Percentiles rank a stretch among this genome's conserved stretches.
These are phyloP conservation scores for Teleogryllus occipitalis DNA, from an alignment of 1,140 invertebrate genomes.

Conservation along the genomic window DNA sequence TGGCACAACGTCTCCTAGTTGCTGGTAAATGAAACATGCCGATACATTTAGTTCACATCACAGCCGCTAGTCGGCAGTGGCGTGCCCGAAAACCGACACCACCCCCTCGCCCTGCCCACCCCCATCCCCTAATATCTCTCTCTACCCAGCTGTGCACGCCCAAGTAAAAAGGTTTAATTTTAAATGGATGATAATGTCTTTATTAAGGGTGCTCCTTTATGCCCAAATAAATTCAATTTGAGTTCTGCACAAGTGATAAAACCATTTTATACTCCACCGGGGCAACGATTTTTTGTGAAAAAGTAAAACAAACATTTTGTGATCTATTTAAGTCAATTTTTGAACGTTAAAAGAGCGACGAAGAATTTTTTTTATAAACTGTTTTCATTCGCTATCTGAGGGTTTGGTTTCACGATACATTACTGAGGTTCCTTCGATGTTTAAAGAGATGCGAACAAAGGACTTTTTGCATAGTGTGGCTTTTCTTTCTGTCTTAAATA, in stretches of 20 bases:
- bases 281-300: conserved; percentile 4
- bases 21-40: not conserved
- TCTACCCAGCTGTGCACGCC: not conserved
- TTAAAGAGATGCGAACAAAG: too few species aligned
- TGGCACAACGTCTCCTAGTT: too few species aligned
- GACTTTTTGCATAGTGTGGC: too few species aligned
- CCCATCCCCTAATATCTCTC: not conserved
- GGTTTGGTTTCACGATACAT: not conserved
- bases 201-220: not conserved
- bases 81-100: not conserved
- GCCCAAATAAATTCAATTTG: conserved; percentile 1
- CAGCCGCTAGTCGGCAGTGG: not conserved
- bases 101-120: not conserved
- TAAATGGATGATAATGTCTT: conserved; percentile 5
- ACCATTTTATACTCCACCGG: not conserved
- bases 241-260: not conserved
- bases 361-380: not conserved
- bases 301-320: conserved; percentile 6
- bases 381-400: not conserved
- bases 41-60: not conserved
- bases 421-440: not conserved
- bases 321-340: conserved; percentile 2
- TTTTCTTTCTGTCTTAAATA: too few species aligned
- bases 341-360: not conserved
- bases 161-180: conserved; percentile 6